Base-by-base conservation (phyloP, 2,797 vertebrate genomes). In the Enteromius trimaculatus region DNA sequence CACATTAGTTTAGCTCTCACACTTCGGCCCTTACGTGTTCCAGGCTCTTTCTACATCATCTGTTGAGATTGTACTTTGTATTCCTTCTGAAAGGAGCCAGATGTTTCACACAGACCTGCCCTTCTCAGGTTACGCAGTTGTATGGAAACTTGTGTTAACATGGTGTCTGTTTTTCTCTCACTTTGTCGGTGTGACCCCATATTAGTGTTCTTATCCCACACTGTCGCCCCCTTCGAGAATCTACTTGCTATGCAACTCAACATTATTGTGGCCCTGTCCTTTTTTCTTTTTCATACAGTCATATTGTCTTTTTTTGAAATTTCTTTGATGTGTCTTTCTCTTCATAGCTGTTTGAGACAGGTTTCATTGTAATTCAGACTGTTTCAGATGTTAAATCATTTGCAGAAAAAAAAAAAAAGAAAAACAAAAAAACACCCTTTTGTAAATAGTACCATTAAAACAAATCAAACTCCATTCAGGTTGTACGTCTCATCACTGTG, bases 371-470 rank as follows among this genome's bases (percentile, higher is more conserved):
- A 92, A 90, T 92, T 95, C 93, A 82, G 90, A 94, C 94, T 93
- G 91, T 94, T 94, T 92, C 92, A 94, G 91, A 92, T 92, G 92
- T 94, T 94, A 91, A 85, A 84, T 91, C 92, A 93, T 94, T 93
- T 94, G 92, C 92, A 91, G 90, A 92, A 91, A 90, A 94, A 90
- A 93, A 92, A 91, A 90, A 68, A 79, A 79, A n/a, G 0, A 68
- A 80, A 80, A 80, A 71, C 37, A n/a, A 0, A 68, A 80, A 80
- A 80, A 71, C 23, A 70, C 68, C 29, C 14, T 79, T 94, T 94
- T 95, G 95, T 95, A 95, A 95, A 95, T 95, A 96, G 94, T 92
- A 94, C 93, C 92, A 95, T 95, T 95, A 95, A 95, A 95, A 95
- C 93, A 93, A 95, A 94, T 95, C 93, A 92, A 95, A 94, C 93